Conservation (phyloP, 1,140 invertebrate species). For the Drosophila pallidifrons region DNA sequence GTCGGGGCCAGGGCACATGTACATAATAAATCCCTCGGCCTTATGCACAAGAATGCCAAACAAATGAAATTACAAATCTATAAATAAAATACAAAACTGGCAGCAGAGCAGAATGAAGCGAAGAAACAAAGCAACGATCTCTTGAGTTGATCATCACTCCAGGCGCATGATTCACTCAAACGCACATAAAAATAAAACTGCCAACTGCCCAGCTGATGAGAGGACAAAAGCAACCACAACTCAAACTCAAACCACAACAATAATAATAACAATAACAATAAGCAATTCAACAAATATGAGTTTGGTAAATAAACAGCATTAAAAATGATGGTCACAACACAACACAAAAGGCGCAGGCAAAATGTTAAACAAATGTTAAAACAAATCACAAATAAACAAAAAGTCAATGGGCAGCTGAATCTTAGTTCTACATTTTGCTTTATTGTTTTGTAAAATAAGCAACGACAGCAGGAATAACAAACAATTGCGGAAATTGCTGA, state of each 20-base stretch:
- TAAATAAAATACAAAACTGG: conserved; percentile 55
- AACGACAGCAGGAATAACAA: conserved; percentile 54
- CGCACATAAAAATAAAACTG: not conserved
- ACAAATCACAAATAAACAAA: conserved; percentile 75
- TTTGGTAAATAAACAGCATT: conserved; percentile 54
- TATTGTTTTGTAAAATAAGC: conserved; percentile 21
- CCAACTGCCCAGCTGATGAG: conserved; percentile 31
- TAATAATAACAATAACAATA: conserved; percentile 9
- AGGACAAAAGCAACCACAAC: conserved; percentile 36
- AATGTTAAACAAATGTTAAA: conserved; percentile 69
- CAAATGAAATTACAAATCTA: conserved; percentile 61
- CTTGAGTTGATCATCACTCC: conserved; percentile 18
- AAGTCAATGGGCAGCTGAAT: conserved; percentile 28
- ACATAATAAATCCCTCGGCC: conserved; percentile 48
- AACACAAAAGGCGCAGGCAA: conserved; percentile 48
- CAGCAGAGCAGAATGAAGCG: conserved; percentile 20
- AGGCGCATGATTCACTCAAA: conserved; percentile 50
- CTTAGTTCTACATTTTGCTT: conserved; percentile 1
- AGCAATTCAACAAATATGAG: conserved; percentile 8
- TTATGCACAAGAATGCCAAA: conserved; percentile 55
- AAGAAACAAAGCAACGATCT: conserved; percentile 19
- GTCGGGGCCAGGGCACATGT: conserved; percentile 15
- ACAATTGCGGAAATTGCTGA: conserved; percentile 73
- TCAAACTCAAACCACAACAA: conserved; percentile 25
- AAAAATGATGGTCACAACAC: conserved; percentile 43